Evolutionary conservation across 2,888 invertebrate genomes (phyloP).

Genomic region (Neoitamus cyanurus): DNA sequence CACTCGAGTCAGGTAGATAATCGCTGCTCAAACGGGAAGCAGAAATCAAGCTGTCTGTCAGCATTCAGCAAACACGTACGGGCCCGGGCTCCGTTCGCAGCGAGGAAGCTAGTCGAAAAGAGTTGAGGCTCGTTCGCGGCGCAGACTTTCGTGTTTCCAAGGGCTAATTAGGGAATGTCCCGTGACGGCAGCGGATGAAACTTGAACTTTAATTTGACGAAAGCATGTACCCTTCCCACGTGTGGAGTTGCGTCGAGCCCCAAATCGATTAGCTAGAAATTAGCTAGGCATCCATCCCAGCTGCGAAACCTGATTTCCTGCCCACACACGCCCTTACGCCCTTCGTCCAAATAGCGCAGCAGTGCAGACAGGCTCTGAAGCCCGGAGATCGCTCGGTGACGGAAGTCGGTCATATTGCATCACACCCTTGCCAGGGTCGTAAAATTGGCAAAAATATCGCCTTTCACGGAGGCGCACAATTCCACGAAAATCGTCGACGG

Average conservation of each 20-base stretch:
- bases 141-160: neutral
- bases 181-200: neutral
- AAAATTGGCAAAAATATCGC: conserved; percentile 43
- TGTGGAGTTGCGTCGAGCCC: neutral
- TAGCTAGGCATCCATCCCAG: neutral
- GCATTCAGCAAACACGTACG: neutral
- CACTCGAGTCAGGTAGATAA: neutral
- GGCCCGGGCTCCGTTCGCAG: neutral
- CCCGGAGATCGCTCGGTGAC: neutral
- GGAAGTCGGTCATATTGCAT: conserved; percentile 45
- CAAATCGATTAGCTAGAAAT: conserved; percentile 16
- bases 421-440: conserved; percentile 40
- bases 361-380: neutral
- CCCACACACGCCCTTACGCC: neutral
- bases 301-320: neutral
- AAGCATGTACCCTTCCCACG: neutral
- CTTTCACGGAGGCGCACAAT: conserved; percentile 11
- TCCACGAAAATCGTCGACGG: conserved; percentile 18
- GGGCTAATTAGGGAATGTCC: neutral
- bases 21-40: neutral
- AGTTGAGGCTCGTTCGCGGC: neutral
- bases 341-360: neutral
- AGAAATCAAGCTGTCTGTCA: neutral
- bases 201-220: neutral
- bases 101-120: neutral